Percentiles rank a stretch among this genome's conserved stretches.
These are phyloP conservation scores for Pterobdella sp. DNA, from an alignment of 2,888 invertebrate genomes.

Conservation along the genomic window DNA sequence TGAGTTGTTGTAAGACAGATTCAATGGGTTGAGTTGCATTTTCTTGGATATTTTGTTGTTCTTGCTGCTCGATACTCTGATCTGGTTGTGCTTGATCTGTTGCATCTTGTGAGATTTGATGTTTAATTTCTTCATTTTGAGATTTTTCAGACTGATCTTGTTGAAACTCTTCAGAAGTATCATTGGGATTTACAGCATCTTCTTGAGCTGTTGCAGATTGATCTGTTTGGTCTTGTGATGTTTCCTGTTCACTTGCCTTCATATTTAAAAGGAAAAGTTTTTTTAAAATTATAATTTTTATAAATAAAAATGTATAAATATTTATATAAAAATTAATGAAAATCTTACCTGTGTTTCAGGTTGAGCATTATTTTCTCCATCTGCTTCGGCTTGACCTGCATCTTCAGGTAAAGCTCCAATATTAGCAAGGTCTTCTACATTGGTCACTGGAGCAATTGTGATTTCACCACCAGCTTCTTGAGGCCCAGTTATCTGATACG, in stretches of 20 bases:
- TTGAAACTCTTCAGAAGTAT: neutral
- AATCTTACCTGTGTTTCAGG: neutral
- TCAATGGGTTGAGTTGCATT: neutral
- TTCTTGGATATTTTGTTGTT: neutral
- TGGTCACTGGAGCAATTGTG: slow-evolving; percentile 21
- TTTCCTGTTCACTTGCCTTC: neutral
- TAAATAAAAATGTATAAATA: neutral
- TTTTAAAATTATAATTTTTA: neutral
- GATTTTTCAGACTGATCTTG: neutral
- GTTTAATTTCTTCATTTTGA: neutral
- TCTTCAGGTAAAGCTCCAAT: slow-evolving; percentile 30
- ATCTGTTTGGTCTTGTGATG: too few relatives aligned
- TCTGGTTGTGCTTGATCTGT: slow-evolving; percentile 10
- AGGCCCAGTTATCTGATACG: slow-evolving; percentile 30
- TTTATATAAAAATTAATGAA: neutral
- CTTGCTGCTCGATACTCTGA: neutral
- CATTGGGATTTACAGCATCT: neutral
- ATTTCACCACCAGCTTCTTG: slow-evolving; percentile 24
- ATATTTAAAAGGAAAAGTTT: neutral
- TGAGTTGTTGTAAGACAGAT: neutral
- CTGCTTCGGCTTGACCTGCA: slow-evolving; percentile 8
- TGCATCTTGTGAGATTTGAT: neutral
- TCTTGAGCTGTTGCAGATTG: too few relatives aligned
- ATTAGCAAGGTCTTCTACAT: slow-evolving; percentile 29
- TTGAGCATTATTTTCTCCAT: slow-evolving; percentile 7